A percentile compares a stretch with the other conserved stretches of the same genome.
These are phyloP conservation scores for Chionomys nivalis DNA, from an alignment of 2,113 vertebrate species.

Conservation along the genomic window DNA sequence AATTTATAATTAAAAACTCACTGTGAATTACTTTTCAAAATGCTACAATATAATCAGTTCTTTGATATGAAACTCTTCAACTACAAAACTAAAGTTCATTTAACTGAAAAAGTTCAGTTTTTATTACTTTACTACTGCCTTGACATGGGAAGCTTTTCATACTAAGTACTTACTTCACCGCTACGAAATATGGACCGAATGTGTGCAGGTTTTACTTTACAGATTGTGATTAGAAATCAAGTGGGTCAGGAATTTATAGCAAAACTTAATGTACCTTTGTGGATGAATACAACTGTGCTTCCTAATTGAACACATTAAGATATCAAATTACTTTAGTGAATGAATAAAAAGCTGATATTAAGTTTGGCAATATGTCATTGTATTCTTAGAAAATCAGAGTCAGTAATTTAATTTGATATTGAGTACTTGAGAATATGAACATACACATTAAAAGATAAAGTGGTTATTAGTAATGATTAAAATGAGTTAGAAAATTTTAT, in stretches of 20 bases:
- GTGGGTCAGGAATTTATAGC: conserved; percentile 47
- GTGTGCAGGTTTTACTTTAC: conserved; percentile 46
- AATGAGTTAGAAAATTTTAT: background rate
- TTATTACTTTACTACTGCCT: background rate
- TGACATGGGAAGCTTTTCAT: conserved; percentile 2
- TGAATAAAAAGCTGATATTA: conserved; percentile 66
- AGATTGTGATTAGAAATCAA: conserved; percentile 60
- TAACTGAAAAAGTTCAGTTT: background rate
- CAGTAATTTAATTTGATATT: conserved; percentile 69
- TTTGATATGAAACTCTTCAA: background rate
- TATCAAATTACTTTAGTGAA: conserved; percentile 71
- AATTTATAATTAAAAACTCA: background rate
- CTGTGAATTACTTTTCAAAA: background rate
- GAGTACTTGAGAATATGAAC: conserved; percentile 50
- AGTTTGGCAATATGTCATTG: conserved; percentile 59
- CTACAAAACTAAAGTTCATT: background rate
- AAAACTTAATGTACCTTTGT: conserved; percentile 77
- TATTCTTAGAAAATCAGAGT: conserved; percentile 60
- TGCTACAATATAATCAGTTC: background rate
- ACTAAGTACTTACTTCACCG: background rate
- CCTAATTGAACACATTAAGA: conserved; percentile 66
- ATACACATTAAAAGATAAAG: conserved; percentile 59
- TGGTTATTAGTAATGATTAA: conserved; percentile 28
- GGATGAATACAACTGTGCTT: conserved; percentile 63
- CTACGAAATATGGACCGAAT: background rate